A percentile compares a stretch with the other conserved stretches of the same genome.
Conservation (phyloP, 2,113 vertebrate genomes). For the Pangasianodon hypophthalmus region DNA sequence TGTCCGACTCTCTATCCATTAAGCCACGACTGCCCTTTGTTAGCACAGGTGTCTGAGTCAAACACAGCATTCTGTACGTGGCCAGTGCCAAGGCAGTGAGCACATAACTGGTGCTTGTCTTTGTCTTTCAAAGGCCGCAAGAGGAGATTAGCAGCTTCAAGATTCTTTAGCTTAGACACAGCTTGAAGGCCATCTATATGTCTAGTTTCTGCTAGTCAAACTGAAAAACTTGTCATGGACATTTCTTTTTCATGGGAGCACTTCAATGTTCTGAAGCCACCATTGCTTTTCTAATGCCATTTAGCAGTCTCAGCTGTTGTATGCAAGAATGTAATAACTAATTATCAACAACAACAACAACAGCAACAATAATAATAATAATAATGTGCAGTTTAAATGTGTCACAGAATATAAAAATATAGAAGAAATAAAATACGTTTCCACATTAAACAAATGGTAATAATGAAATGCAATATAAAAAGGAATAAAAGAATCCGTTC, state of each 20-base stretch:
- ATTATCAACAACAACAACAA: background rate
- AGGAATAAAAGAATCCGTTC: background rate
- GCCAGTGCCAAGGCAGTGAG: background rate
- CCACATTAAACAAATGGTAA: too few relatives aligned
- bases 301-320: background rate
- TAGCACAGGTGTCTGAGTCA: background rate
- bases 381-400: too few relatives aligned
- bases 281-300: background rate
- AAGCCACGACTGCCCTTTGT: too few relatives aligned
- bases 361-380: too few relatives aligned
- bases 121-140: background rate
- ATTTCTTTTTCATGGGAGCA: background rate
- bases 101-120: background rate
- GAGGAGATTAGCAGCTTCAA: background rate
- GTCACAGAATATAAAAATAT: too few relatives aligned
- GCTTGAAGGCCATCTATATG: background rate
- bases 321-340: background rate
- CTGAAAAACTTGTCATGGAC: background rate
- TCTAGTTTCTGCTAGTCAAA: background rate
- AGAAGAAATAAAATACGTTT: too few relatives aligned
- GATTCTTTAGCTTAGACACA: background rate
- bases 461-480: background rate
- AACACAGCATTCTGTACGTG: background rate
- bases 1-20: too few relatives aligned
- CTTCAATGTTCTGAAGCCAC: background rate